Evolutionary conservation across 2,888 invertebrate species (phyloP).

Genomic region (Chamaedrilus cognettii): DNA sequence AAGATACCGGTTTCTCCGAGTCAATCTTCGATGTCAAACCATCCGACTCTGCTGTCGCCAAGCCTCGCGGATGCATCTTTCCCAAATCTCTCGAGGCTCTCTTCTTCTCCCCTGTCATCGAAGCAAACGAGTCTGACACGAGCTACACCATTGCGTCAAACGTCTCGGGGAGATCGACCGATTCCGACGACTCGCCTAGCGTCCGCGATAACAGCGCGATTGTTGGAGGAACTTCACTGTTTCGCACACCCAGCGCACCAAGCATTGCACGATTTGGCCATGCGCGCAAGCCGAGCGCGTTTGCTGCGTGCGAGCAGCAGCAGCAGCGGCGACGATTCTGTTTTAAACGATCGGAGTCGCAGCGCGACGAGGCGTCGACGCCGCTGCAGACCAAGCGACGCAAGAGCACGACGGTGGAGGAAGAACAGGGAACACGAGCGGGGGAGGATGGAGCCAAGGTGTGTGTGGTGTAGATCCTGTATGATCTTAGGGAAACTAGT

Average conservation of each 20-base stretch:
- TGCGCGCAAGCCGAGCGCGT: not conserved
- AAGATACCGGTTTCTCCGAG: not conserved
- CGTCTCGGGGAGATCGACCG: not conserved
- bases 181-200: not conserved
- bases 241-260: constrained; percentile 16
- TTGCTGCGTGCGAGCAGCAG: not conserved
- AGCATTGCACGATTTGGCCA: not conserved
- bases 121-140: constrained; percentile 7
- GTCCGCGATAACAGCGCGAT: not conserved
- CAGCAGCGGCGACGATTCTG: not conserved
- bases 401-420: not conserved
- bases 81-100: constrained; percentile 24
- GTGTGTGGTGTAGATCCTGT: too few relatives aligned
- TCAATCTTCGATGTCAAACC: not conserved
- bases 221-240: constrained; percentile 4
- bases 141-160: not conserved
- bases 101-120: constrained; percentile 27
- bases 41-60: not conserved
- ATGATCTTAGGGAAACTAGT: too few relatives aligned
- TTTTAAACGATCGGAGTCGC: constrained; percentile 17
- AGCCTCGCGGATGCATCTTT: not conserved
- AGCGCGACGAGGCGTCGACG: constrained; percentile 7
- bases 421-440: too few relatives aligned
- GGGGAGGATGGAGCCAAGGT: not conserved
- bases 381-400: constrained; percentile 17